These are phyloP conservation scores for Harlomillsia oculata DNA, from an alignment of 1,140 invertebrate species.

Conservation along the genomic window DNA sequence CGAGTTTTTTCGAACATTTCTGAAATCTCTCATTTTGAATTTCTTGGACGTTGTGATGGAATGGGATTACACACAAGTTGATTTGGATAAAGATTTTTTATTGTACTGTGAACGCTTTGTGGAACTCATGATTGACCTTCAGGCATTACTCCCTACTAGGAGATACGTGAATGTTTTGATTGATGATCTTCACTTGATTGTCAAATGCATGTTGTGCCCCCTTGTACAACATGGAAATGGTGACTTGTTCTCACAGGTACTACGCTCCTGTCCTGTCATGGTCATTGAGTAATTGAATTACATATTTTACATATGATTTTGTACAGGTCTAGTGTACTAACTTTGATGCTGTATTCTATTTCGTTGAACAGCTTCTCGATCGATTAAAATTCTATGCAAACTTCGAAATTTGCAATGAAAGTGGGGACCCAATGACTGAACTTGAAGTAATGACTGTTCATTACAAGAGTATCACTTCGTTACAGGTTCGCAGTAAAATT, in stretches of 20 bases:
- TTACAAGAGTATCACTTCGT: conserved; percentile 77
- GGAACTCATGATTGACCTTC: conserved; percentile 91
- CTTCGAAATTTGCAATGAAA: conserved; percentile 96
- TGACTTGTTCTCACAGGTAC: conserved; percentile 80
- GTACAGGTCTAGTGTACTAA: neutral
- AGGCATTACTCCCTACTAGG: conserved; percentile 85
- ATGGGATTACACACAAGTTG: conserved; percentile 40
- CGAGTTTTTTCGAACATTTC: conserved; percentile 78
- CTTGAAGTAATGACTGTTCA: conserved; percentile 87
- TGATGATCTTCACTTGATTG: conserved; percentile 89
- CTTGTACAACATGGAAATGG: conserved; percentile 70
- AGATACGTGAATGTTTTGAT: conserved; percentile 94
- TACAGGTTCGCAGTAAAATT: conserved; percentile 58
- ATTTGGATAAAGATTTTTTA: conserved; percentile 51
- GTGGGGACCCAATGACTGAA: conserved; percentile 85
- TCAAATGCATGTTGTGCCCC: conserved; percentile 71
- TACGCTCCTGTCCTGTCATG: conserved; percentile 37
- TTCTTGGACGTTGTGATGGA: conserved; percentile 72
- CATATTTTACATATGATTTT: neutral
- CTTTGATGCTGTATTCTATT: no score
- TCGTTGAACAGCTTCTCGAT: conserved; percentile 84
- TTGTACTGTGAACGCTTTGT: conserved; percentile 91
- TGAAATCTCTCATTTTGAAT: conserved; percentile 79
- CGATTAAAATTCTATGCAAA: conserved; percentile 93
- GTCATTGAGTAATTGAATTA: neutral